Evolutionary conservation across 2,797 vertebrate genomes (phyloP).

Genomic region (Poecilia picta): DNA sequence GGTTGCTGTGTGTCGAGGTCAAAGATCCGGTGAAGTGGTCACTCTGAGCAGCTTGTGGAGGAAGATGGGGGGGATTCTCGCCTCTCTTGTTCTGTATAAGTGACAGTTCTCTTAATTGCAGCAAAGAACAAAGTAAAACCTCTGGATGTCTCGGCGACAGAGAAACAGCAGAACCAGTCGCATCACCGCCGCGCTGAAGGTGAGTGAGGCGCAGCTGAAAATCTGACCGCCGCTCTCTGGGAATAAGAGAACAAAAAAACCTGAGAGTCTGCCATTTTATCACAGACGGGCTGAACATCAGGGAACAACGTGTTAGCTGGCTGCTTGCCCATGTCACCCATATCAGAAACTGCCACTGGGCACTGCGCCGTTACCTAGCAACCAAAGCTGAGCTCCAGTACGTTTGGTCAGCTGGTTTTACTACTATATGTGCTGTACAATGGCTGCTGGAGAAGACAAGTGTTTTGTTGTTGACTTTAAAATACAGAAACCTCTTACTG

Average conservation of each 20-base stretch:
- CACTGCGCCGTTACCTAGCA: too few species aligned
- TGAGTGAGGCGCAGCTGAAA: constrained; percentile 59
- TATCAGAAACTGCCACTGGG: too few species aligned
- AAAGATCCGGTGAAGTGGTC: neutral
- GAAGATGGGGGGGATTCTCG: neutral
- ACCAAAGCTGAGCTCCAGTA: too few species aligned
- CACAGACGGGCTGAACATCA: neutral
- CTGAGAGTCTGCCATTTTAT: neutral
- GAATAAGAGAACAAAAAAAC: neutral
- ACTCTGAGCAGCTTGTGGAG: neutral
- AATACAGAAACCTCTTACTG: too few species aligned
- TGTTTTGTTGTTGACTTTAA: too few species aligned
- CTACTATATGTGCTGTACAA: too few species aligned
- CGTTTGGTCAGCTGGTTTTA: too few species aligned
- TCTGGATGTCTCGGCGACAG: constrained; percentile 70
- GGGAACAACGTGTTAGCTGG: neutral
- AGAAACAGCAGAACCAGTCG: constrained; percentile 69
- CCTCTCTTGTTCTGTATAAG: constrained; percentile 18
- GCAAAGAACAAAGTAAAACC: constrained; percentile 84
- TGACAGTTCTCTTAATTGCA: constrained; percentile 73
- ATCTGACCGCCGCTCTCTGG: neutral
- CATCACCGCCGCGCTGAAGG: constrained; percentile 36
- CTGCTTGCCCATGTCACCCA: neutral
- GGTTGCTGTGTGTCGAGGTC: constrained; percentile 17
- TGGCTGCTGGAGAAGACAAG: too few species aligned